phyloP scores from a whole-genome alignment of 2,888 invertebrate species.

The Andrena minutula region DNA sequence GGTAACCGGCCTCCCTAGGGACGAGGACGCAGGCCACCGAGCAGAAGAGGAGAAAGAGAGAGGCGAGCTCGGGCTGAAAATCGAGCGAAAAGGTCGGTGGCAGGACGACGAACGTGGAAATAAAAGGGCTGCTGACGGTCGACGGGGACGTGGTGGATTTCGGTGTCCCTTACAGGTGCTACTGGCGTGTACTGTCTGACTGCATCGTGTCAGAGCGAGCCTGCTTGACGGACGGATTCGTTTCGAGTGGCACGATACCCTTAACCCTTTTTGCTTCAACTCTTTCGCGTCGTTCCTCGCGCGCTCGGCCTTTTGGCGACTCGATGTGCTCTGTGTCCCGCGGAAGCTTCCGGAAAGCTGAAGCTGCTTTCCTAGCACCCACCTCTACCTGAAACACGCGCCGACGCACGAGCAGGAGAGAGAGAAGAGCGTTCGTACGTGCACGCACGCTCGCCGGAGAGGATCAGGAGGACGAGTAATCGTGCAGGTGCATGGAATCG shows the following conservation, averaged over 20 bases:
- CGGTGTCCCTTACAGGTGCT: conserved; percentile 59
- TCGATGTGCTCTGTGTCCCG: too few relatives aligned
- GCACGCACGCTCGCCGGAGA: not conserved
- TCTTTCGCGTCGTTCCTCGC: too few relatives aligned
- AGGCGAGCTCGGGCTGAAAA: conserved; percentile 32
- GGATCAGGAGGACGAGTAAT: conserved; percentile 29
- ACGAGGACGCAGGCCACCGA: conserved; percentile 19
- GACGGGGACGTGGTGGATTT: conserved; percentile 30
- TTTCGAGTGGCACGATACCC: conserved; percentile 22
- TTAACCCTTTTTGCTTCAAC: not conserved
- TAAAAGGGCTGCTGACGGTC: conserved; percentile 50
- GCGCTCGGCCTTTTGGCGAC: too few relatives aligned
- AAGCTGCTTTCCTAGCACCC: not conserved
- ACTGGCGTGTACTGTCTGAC: conserved; percentile 37
- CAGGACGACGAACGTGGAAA: conserved; percentile 48
- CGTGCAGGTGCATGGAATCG: conserved; percentile 51
- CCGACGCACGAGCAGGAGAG: not conserved
- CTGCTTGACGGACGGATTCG: conserved; percentile 51
- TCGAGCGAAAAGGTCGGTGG: conserved; percentile 38
- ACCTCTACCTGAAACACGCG: not conserved
- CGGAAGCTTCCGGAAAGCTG: too few relatives aligned
- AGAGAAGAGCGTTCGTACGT: not conserved
- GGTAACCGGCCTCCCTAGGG: conserved; percentile 50
- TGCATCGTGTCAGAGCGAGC: conserved; percentile 22
- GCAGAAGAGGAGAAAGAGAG: not conserved